Conservation (phyloP, 1,140 invertebrate species). For the Drosophila sp. region DNA sequence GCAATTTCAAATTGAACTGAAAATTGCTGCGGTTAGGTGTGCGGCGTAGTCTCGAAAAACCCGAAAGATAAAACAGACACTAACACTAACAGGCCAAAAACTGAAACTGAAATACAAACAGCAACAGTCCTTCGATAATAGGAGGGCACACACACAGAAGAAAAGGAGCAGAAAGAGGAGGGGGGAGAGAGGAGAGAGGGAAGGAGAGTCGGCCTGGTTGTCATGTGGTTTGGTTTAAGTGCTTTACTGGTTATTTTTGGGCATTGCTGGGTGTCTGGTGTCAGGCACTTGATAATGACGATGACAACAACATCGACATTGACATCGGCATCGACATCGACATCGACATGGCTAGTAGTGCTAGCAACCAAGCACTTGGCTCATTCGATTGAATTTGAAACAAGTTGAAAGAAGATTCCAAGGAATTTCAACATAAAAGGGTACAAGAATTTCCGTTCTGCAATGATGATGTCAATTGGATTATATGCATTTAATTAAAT, state of each 20-base stretch:
- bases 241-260: slow-evolving; percentile 73
- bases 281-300: slow-evolving; percentile 73
- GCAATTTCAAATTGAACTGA: slow-evolving; percentile 68
- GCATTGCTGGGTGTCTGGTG: slow-evolving; percentile 50
- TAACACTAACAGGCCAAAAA: neutral
- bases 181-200: neutral
- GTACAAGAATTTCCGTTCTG: too few species aligned
- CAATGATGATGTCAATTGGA: neutral
- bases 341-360: slow-evolving; percentile 34
- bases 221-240: slow-evolving; percentile 76
- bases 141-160: slow-evolving; percentile 19
- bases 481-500: neutral
- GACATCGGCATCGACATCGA: slow-evolving; percentile 41
- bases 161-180: slow-evolving; percentile 8
- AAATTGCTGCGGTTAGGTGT: slow-evolving; percentile 60
- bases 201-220: slow-evolving; percentile 47
- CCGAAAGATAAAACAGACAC: slow-evolving; percentile 21
- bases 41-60: slow-evolving; percentile 21
- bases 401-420: slow-evolving; percentile 32
- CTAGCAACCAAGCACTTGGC: slow-evolving; percentile 23
- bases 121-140: slow-evolving; percentile 52
- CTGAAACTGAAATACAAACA: slow-evolving; percentile 23
- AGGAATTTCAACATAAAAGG: neutral
- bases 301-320: slow-evolving; percentile 57
- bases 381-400: slow-evolving; percentile 48